Conservation (phyloP, 2,888 invertebrate species). For the Chironomus riparius region DNA sequence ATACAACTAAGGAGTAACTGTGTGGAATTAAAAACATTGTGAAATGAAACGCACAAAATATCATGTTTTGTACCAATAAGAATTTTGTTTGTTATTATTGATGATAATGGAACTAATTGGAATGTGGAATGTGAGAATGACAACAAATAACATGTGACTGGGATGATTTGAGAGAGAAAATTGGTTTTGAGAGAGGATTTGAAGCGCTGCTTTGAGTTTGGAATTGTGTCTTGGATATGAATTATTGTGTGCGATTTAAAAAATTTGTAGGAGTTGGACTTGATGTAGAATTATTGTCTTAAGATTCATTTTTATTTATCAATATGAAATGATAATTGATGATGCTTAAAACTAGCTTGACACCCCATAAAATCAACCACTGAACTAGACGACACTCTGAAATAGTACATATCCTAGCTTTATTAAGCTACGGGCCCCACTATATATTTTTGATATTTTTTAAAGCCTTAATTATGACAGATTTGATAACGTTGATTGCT, state of each 20-base stretch:
- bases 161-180: neutral
- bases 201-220: neutral
- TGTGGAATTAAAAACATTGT: neutral
- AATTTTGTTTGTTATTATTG: neutral
- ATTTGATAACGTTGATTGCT: no score
- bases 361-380: no score
- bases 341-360: no score
- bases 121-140: neutral
- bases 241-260: neutral
- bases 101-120: neutral
- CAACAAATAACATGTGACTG: neutral
- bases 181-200: neutral
- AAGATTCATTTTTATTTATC: no score
- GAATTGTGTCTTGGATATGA: neutral
- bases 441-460: no score
- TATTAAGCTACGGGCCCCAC: no score
- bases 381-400: no score
- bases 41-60: neutral
- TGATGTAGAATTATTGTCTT: no score
- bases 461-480: no score
- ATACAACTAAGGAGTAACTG: neutral
- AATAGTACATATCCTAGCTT: no score
- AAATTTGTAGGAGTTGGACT: no score
- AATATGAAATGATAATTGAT: no score
- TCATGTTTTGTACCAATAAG: neutral